Conservation (phyloP, 2,113 vertebrate genomes). For the Nesogale talazaci region DNA sequence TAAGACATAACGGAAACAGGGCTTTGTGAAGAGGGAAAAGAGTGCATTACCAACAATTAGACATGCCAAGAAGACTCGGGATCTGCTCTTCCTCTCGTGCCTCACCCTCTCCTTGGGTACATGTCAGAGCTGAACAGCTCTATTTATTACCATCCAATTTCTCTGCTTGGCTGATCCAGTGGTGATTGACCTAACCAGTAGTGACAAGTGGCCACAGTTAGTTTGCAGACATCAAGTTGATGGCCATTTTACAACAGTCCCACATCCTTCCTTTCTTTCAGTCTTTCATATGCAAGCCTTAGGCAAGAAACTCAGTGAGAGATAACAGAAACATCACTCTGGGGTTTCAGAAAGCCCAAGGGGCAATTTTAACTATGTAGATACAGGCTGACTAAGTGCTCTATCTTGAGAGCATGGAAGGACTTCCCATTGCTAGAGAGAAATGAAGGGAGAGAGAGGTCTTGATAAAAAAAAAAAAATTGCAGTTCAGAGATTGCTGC, state of each 20-base stretch:
- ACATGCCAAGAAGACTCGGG: slow-evolving; percentile 50
- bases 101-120: slow-evolving; percentile 9
- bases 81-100: neutral
- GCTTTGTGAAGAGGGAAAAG: neutral
- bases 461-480: neutral
- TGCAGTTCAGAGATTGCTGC: neutral
- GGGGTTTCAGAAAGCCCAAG: neutral
- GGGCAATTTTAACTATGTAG: neutral
- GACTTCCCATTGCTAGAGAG: neutral
- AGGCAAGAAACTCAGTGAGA: neutral
- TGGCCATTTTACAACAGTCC: neutral
- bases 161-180: neutral
- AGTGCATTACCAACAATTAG: neutral
- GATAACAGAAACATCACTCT: neutral
- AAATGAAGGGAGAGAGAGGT: neutral
- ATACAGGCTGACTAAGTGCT: neutral
- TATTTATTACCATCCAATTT: slow-evolving; percentile 58
- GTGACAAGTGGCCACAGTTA: slow-evolving; percentile 56
- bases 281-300: neutral
- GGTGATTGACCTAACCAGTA: slow-evolving; percentile 48
- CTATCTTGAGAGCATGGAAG: neutral
- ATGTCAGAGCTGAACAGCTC: slow-evolving; percentile 38
- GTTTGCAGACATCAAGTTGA: neutral
- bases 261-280: neutral
- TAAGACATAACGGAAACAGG: neutral